Percentiles rank a stretch among this genome's conserved stretches.
Evolutionary conservation across 2,797 vertebrate genomes (phyloP).

Genomic region (Vireo griseus): DNA sequence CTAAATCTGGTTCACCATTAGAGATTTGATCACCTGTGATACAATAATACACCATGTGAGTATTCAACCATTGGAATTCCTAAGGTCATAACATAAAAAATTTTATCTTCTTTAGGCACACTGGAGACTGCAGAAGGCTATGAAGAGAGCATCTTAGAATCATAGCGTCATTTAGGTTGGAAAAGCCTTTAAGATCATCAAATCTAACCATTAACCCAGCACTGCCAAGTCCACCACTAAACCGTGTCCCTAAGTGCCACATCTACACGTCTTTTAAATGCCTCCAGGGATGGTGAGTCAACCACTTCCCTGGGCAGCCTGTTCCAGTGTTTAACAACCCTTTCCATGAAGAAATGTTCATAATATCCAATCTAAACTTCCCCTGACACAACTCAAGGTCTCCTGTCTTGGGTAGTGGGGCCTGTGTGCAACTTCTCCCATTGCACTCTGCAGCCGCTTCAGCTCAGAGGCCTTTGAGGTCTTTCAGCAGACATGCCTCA

Average conservation of each 20-base stretch:
- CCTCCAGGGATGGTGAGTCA: background rate
- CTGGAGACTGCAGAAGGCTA: background rate
- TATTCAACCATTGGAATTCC: background rate
- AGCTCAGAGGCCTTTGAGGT: background rate
- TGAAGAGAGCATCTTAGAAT: background rate
- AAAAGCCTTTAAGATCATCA: background rate
- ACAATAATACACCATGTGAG: rapidly evolving
- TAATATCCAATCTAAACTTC: background rate
- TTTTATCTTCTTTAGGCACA: background rate
- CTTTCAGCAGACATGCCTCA: background rate
- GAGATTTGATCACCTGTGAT: background rate
- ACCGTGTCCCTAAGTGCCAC: background rate
- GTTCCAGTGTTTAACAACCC: background rate
- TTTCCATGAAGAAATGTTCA: background rate
- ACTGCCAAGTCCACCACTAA: background rate
- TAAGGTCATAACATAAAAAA: rapidly evolving
- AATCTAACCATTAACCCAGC: background rate
- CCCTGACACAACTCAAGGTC: background rate
- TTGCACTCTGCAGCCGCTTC: background rate
- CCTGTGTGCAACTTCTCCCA: background rate
- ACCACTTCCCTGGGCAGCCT: background rate
- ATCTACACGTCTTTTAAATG: rapidly evolving
- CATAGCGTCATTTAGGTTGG: background rate
- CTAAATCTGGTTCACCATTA: background rate
- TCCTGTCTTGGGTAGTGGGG: rapidly evolving